These are phyloP conservation scores for Polydrusus tereticollis DNA, from an alignment of 2,888 invertebrate species.

Conservation along the genomic window DNA sequence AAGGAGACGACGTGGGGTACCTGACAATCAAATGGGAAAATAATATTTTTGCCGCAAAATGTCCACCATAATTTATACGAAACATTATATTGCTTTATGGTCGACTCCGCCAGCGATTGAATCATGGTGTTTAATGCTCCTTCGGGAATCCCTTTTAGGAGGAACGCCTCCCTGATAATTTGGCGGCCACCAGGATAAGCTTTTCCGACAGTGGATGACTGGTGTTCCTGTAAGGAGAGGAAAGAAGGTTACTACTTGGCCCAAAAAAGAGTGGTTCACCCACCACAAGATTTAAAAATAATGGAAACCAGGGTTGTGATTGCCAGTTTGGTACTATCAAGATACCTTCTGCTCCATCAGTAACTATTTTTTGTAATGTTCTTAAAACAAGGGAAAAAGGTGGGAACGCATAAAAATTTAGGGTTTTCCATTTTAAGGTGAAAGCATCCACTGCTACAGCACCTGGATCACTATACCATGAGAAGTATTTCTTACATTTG, in stretches of 20 bases:
- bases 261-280: constrained; percentile 17
- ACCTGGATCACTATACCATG: constrained; percentile 14
- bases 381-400: constrained; percentile 42
- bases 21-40: not conserved
- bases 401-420: constrained; percentile 49
- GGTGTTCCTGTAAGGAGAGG: constrained; percentile 18
- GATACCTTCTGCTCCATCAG: constrained; percentile 32
- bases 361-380: constrained; percentile 24
- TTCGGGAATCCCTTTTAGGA: constrained; percentile 10
- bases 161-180: constrained; percentile 30
- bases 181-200: constrained; percentile 44
- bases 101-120: constrained; percentile 49
- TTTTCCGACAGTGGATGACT: constrained; percentile 20
- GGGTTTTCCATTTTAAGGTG: constrained; percentile 37
- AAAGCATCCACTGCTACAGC: constrained; percentile 44
- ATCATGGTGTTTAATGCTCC: constrained; percentile 40
- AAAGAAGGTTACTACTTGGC: constrained; percentile 23
- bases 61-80: constrained; percentile 51
- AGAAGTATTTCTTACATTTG: not conserved
- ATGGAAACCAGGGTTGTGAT: constrained; percentile 41
- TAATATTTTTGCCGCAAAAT: constrained; percentile 46
- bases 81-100: constrained; percentile 51
- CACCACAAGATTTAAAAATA: constrained; percentile 20
- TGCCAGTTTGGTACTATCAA: constrained; percentile 37
- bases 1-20: too few species aligned